Conservation (phyloP, 92 coral and sea anemone species). For the Meandrina meandrites region DNA sequence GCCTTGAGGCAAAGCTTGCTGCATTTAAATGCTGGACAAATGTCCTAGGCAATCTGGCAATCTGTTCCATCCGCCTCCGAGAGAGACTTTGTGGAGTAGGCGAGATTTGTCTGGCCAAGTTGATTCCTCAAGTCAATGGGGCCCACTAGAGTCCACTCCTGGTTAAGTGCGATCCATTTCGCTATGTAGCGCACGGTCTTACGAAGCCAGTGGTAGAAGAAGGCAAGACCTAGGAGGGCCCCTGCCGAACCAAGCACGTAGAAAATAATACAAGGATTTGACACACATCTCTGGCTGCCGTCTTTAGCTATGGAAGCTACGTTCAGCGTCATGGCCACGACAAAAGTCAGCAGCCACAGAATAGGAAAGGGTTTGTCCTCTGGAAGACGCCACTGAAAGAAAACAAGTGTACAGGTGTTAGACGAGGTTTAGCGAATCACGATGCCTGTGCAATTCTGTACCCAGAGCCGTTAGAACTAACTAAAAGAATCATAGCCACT, state of each 20-base stretch:
- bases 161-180: constrained; percentile 87
- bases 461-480: neutral
- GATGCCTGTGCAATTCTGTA: neutral
- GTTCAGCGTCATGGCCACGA: constrained; percentile 88
- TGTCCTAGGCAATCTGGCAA: constrained; percentile 13
- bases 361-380: constrained; percentile 95
- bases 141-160: constrained; percentile 89
- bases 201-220: constrained; percentile 85
- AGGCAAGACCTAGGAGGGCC: constrained; percentile 84
- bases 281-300: constrained; percentile 86
- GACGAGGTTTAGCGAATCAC: neutral
- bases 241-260: constrained; percentile 92
- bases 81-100: constrained; percentile 62
- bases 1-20: neutral
- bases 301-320: constrained; percentile 91
- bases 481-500: neutral
- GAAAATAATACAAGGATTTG: constrained; percentile 93
- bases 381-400: constrained; percentile 87
- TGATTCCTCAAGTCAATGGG: constrained; percentile 45
- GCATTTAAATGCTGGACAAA: neutral
- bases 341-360: constrained; percentile 85
- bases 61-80: constrained; percentile 23
- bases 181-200: constrained; percentile 79
- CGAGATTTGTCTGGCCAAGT: constrained; percentile 78
- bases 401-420: neutral